These are phyloP conservation scores for Limnephilus auricula DNA, from an alignment of 2,888 invertebrate genomes.

Conservation along the genomic window DNA sequence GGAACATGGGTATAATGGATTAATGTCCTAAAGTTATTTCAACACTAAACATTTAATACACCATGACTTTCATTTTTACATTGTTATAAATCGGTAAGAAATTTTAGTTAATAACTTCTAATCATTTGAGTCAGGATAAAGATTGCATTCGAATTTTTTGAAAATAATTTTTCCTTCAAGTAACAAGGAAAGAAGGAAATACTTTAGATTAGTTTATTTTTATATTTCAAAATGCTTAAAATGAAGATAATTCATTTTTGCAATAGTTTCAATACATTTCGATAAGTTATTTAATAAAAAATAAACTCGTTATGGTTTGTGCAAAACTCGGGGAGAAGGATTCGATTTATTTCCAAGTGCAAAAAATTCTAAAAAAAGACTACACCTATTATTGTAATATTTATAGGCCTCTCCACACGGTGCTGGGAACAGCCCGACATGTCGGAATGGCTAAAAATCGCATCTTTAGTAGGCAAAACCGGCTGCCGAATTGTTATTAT, in stretches of 20 bases:
- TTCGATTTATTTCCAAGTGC: neutral
- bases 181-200: neutral
- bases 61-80: neutral
- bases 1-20: too few relatives aligned
- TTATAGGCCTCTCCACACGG: too few relatives aligned
- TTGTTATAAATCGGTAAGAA: neutral
- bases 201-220: neutral
- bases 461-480: too few relatives aligned
- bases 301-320: neutral
- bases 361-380: too few relatives aligned
- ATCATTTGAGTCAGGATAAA: neutral
- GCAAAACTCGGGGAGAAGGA: neutral
- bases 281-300: neutral
- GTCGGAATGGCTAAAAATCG: too few relatives aligned
- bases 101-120: conserved; percentile 23
- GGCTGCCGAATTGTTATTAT: too few relatives aligned
- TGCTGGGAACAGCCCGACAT: too few relatives aligned
- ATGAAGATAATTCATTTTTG: neutral
- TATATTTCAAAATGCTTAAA: too few relatives aligned
- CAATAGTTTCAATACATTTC: neutral
- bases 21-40: too few relatives aligned
- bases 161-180: neutral
- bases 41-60: too few relatives aligned
- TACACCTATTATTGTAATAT: neutral
- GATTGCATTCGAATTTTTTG: conserved; percentile 22